Conservation (phyloP, 2,888 invertebrate species). For the Cephus nigrinus region DNA sequence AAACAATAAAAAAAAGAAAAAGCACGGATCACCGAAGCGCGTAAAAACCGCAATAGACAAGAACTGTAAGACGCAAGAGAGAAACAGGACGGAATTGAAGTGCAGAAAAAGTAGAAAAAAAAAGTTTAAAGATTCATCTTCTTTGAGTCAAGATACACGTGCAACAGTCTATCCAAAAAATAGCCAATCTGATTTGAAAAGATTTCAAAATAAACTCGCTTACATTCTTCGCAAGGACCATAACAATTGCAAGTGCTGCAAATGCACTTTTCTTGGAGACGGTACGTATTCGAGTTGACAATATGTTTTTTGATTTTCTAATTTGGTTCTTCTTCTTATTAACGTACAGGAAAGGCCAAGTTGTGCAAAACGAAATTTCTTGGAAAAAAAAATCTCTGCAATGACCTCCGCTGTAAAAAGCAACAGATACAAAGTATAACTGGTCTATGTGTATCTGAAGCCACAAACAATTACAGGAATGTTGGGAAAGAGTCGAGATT, state of each 20-base stretch:
- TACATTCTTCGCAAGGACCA: slow-evolving; percentile 5
- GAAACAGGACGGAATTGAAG: not conserved
- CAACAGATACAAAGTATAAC: not conserved
- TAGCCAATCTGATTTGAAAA: slow-evolving; percentile 5
- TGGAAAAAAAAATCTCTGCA: not conserved
- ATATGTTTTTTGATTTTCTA: not conserved
- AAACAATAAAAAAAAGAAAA: not conserved
- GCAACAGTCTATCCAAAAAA: not conserved
- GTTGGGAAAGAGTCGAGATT: not conserved
- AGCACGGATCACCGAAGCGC: not conserved
- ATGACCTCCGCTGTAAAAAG: not conserved
- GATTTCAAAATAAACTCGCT: slow-evolving; percentile 13
- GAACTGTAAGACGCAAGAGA: not conserved
- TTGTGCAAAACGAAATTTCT: not conserved
- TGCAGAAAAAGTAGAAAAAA: not conserved
- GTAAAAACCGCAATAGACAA: not conserved
- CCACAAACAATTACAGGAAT: not conserved
- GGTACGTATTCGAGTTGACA: not conserved
- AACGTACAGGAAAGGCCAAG: not conserved
- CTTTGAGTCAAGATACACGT: not conserved
- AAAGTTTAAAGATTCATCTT: not conserved
- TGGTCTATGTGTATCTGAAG: not conserved
- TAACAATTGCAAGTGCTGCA: slow-evolving; percentile 16
- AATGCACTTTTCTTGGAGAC: not conserved
- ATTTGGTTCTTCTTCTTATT: not conserved